phyloP scores from a whole-genome alignment of 2,113 vertebrate species.

The Siniperca chuatsi region DNA sequence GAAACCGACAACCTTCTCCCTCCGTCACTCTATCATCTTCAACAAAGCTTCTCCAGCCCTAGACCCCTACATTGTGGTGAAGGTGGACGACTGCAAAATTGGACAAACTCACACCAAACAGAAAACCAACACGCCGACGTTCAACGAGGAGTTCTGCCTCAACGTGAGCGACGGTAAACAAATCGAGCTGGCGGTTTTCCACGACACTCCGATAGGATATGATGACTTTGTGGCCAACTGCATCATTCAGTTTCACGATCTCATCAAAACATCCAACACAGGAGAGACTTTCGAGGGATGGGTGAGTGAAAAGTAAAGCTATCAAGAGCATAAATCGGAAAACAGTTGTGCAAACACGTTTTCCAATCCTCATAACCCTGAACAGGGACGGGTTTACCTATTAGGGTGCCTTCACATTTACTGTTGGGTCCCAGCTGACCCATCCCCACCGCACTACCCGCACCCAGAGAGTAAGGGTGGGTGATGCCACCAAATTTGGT shows the following conservation, averaged over 20 bases:
- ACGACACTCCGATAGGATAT: constrained; percentile 97
- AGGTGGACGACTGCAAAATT: constrained; percentile 94
- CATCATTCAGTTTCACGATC: constrained; percentile 91
- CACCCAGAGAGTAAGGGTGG: neutral
- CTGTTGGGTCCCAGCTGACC: neutral
- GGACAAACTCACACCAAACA: constrained; percentile 96
- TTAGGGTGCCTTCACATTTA: neutral
- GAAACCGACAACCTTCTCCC: constrained; percentile 93
- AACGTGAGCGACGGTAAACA: constrained; percentile 89
- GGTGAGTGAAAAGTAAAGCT: constrained; percentile 87
- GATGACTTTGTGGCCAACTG: constrained; percentile 99
- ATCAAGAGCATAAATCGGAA: too few species aligned
- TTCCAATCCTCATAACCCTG: neutral
- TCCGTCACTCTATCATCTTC: constrained; percentile 92
- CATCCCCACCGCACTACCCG: neutral
- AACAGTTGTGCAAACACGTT: neutral
- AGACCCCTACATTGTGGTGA: constrained; percentile 96
- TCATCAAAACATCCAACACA: constrained; percentile 86
- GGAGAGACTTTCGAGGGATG: constrained; percentile 93
- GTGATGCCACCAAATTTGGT: neutral
- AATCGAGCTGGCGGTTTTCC: constrained; percentile 94
- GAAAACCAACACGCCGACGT: constrained; percentile 95
- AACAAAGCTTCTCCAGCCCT: constrained; percentile 86
- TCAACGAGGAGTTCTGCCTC: constrained; percentile 95
- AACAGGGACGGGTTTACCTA: neutral